Evolutionary conservation across 2,888 invertebrate species (phyloP).

Genomic region (Galerucella nymphaeae): DNA sequence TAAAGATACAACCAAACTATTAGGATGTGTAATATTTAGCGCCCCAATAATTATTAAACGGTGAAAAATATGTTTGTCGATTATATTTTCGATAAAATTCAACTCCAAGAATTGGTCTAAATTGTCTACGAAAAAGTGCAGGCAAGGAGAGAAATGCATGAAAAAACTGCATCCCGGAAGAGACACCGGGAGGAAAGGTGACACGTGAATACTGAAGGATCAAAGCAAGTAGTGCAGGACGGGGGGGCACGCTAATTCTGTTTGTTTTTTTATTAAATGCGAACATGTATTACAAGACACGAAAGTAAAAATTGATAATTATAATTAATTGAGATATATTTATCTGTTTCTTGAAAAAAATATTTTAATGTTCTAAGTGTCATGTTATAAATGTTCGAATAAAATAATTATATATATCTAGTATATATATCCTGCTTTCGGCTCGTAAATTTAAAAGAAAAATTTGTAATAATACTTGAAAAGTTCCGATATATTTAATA

Average conservation of each 20-base stretch:
- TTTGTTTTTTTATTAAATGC: conserved; percentile 8
- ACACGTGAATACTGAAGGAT: conserved; percentile 59
- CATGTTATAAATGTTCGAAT: conserved; percentile 4
- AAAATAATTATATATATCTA: conserved; percentile 1
- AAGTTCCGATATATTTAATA: not conserved
- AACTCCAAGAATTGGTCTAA: conserved; percentile 14
- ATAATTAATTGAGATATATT: too few relatives aligned
- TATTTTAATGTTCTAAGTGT: not conserved
- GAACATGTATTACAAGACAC: not conserved
- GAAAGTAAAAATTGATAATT: not conserved
- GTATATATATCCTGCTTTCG: conserved; percentile 2
- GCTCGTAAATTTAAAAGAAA: not conserved
- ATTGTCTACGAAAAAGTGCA: conserved; percentile 55
- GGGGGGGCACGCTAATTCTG: conserved; percentile 57
- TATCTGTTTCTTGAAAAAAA: not conserved
- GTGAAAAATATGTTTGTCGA: not conserved
- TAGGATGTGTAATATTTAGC: not conserved
- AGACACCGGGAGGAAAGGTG: conserved; percentile 39
- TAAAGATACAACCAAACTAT: not conserved
- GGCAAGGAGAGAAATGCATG: conserved; percentile 53
- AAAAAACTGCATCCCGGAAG: conserved; percentile 38
- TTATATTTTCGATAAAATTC: not conserved
- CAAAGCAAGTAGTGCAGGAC: conserved; percentile 58
- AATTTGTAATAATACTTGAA: not conserved
- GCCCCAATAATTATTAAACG: not conserved